Conservation (phyloP, 2,797 vertebrate species). For the Pseudotriccus pelzelni region DNA sequence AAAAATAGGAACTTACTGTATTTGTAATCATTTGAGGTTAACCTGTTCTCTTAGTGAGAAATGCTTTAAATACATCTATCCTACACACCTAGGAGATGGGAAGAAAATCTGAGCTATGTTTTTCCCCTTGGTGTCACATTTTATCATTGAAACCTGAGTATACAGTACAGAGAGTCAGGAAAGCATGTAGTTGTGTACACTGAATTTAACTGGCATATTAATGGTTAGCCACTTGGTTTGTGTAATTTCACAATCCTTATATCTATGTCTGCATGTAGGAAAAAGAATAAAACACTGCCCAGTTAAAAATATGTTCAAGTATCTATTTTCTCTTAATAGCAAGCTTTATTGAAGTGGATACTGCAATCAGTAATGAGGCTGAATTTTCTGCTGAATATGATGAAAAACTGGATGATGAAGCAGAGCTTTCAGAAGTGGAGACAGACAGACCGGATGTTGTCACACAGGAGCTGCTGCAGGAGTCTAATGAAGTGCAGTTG, state of each 20-base stretch:
- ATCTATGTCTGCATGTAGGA: neutral
- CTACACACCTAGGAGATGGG: accelerated
- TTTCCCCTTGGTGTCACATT: neutral
- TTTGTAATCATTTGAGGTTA: neutral
- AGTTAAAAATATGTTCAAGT: neutral
- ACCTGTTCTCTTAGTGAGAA: neutral
- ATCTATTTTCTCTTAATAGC: conserved; percentile 68
- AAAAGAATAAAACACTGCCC: neutral
- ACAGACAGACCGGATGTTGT: neutral
- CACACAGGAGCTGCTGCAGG: neutral
- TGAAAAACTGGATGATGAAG: neutral
- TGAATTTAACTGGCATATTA: neutral
- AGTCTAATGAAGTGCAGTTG: conserved; percentile 12
- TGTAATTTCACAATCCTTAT: neutral
- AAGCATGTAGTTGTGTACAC: neutral
- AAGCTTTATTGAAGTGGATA: conserved; percentile 90
- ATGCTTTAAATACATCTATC: neutral
- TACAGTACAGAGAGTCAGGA: neutral
- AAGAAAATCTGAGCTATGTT: neutral
- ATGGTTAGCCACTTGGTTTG: neutral
- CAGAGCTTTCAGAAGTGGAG: neutral
- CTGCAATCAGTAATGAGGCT: conserved; percentile 9
- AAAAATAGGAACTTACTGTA: neutral
- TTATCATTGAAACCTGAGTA: neutral
- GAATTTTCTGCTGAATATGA: neutral